These are phyloP conservation scores for Hyperopisus bebe DNA, from an alignment of 2,113 vertebrate genomes.

Conservation along the genomic window DNA sequence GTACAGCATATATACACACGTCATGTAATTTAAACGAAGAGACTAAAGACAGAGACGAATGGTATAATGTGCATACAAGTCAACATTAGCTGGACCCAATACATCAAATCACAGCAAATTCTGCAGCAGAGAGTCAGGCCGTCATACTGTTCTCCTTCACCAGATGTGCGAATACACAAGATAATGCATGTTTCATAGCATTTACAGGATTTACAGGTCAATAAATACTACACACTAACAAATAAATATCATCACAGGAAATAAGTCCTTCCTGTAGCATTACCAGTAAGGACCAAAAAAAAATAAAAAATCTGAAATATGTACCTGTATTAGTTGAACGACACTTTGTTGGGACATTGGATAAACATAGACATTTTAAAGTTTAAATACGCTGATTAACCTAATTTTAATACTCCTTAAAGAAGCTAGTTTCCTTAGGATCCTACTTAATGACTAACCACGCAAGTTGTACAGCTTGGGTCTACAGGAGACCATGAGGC, in stretches of 20 bases:
- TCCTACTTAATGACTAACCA: not conserved
- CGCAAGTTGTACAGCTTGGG: not conserved
- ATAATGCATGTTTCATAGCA: conserved; percentile 3
- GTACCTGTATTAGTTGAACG: not conserved
- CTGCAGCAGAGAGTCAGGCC: not conserved
- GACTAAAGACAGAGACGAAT: not conserved
- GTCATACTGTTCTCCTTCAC: not conserved
- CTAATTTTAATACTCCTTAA: not conserved
- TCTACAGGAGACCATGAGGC: not conserved
- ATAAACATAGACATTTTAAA: conserved; percentile 11
- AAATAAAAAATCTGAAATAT: not conserved
- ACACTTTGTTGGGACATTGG: not conserved
- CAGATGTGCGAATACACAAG: not conserved
- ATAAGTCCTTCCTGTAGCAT: not conserved
- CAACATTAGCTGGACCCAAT: not conserved
- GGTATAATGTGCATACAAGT: not conserved
- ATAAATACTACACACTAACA: not conserved
- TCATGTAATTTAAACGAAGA: not conserved
- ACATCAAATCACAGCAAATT: not conserved
- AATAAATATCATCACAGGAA: not conserved
- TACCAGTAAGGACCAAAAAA: not conserved
- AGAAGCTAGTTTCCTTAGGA: not conserved
- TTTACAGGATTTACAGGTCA: not conserved
- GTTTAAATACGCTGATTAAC: conserved; percentile 6
- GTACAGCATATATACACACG: not conserved